A percentile compares a stretch with the other conserved stretches of the same genome.
These are phyloP conservation scores for Gonioctena quinquepunctata DNA, from an alignment of 1,140 invertebrate species.

Conservation along the genomic window DNA sequence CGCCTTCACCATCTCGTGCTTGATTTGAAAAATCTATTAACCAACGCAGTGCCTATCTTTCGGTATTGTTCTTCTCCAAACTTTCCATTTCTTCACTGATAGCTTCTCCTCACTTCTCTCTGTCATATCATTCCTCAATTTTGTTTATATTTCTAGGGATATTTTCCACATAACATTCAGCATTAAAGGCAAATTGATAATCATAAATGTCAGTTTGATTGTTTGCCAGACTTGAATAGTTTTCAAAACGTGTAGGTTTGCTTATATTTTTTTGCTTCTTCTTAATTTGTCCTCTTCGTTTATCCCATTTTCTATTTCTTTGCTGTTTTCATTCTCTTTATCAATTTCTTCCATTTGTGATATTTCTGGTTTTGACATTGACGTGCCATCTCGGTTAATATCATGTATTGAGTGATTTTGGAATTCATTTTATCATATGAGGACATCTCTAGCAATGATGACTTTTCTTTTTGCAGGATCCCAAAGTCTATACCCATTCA, in stretches of 20 bases:
- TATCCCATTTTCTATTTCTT: too few relatives aligned
- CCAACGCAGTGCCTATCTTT: too few relatives aligned
- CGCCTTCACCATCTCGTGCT: constrained; percentile 8
- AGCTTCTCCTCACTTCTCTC: constrained; percentile 47
- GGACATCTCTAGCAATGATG: background rate
- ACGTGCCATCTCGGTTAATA: too few relatives aligned
- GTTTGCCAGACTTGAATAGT: too few relatives aligned
- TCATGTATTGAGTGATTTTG: background rate
- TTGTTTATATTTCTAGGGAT: background rate
- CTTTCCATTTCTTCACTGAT: constrained; percentile 52
- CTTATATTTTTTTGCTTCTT: background rate
- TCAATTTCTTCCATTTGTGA: too few relatives aligned
- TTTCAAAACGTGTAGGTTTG: background rate
- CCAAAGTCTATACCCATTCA: constrained; percentile 2
- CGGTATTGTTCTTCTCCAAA: constrained; percentile 49
- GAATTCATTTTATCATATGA: background rate
- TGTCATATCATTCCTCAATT: background rate
- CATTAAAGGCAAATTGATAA: background rate
- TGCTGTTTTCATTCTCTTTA: too few relatives aligned
- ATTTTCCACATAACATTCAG: background rate
- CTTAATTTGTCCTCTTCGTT: background rate
- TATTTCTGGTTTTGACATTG: background rate
- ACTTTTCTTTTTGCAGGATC: background rate
- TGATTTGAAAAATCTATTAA: constrained; percentile 18
- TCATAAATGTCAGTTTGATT: too few relatives aligned